Evolutionary conservation across 2,113 vertebrate genomes (phyloP).

Genomic region (Hippoglossus stenolepis): DNA sequence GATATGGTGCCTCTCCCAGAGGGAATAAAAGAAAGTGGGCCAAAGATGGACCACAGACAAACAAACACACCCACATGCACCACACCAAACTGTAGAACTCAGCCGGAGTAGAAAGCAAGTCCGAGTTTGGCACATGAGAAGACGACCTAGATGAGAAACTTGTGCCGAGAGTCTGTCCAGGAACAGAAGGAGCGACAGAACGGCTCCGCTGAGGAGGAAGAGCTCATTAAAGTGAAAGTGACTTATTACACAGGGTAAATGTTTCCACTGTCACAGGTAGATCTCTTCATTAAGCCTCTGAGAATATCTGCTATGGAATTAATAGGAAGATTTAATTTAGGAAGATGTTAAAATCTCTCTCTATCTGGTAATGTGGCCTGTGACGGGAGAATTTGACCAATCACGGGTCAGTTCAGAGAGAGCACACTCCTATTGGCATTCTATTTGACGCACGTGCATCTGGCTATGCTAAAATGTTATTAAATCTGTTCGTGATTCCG

Average conservation of each 20-base stretch:
- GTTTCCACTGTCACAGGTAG: not conserved
- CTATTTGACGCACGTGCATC: no score
- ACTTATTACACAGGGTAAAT: constrained; percentile 20
- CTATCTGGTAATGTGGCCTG: no score
- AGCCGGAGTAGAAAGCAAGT: not conserved
- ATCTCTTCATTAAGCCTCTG: not conserved
- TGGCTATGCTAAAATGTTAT: no score
- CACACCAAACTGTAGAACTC: constrained; percentile 2
- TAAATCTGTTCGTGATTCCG: no score
- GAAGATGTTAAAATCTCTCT: no score
- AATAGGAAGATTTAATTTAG: not conserved
- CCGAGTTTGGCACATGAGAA: constrained; percentile 14
- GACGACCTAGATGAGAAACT: constrained; percentile 27
- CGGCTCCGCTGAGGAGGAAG: constrained; percentile 27
- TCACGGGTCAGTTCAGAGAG: no score
- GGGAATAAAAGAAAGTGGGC: constrained; percentile 52
- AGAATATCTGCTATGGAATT: not conserved
- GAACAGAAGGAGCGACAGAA: constrained; percentile 18
- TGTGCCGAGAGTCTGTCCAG: constrained; percentile 30
- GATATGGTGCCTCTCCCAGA: constrained; percentile 52
- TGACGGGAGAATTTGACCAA: no score
- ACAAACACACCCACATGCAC: constrained; percentile 2
- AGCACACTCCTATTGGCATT: no score
- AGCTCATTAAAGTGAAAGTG: constrained; percentile 54
- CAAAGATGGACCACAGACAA: constrained; percentile 22